Base-by-base conservation (phyloP, 2,888 invertebrate species). In the Dermolepida albohirtum region DNA sequence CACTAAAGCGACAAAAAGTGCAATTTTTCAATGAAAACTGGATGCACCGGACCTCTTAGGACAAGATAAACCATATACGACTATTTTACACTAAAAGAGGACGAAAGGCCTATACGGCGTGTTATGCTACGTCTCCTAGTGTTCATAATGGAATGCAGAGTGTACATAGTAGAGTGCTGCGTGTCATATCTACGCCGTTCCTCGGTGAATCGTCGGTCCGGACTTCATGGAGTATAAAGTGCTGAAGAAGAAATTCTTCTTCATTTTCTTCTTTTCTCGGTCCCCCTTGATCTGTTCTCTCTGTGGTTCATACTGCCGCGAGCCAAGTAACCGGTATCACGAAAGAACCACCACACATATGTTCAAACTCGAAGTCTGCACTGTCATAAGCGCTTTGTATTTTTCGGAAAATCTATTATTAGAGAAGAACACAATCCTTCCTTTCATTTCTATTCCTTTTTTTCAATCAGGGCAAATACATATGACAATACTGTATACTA, bases 71-170 rank as follows among this genome's bases (percentile, higher is more conserved):
- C 39, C 29, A 55, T 54, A 55, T 49, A 55, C 57, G 44, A 49
- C 16, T 12, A 12, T 29, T 16, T 27, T 50, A 57, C 29, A 49
- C 51, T 12, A 47, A 54, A 67, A 52, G 51, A 62, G 50, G 63
- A 67, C 51, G 63, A 63, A 63, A 62, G 17, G 27, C 44, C n/a
- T 41, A 39, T 52, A 63, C 62, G 67, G 39, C 54, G 43, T 59
- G 57, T 50, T 49, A 29, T 50, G 14, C 39, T 10, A n/a, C n/a
- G 63, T 54, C 49, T 51, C 52, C 52, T 52, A 52, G 52, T 44
- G 63, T 63, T 63, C 52, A 62, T 72, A 72, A 72, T 71, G 72
- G 72, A 72, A 72, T 72, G 72, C 72, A 47, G 59, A 62, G 59
- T 47, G 59, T 62, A 66, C 65, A 52, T 34, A 34, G 34, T 34